Evolutionary conservation across 1,140 invertebrate species (phyloP).

Genomic region (Microplitis mediator): DNA sequence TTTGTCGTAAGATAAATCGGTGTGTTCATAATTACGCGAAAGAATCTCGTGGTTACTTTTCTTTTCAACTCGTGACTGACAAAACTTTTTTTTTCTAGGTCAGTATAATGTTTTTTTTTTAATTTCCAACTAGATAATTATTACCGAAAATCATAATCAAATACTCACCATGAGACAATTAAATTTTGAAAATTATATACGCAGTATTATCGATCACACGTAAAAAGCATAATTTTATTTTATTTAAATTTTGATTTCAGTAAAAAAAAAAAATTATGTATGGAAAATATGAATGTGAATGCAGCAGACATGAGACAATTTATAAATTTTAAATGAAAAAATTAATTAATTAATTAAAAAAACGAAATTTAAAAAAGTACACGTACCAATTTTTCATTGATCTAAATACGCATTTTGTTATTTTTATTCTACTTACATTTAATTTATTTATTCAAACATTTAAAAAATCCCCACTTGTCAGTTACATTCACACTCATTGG

Average conservation of each 20-base stretch:
- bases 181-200: slow-evolving; percentile 13
- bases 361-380: too few species aligned
- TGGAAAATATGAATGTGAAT: not conserved
- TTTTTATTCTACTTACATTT: too few species aligned
- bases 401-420: too few species aligned
- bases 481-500: too few species aligned
- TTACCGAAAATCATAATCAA: not conserved
- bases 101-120: not conserved
- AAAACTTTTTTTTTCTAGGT: slow-evolving; percentile 12
- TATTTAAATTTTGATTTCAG: slow-evolving; percentile 22
- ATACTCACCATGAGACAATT: not conserved
- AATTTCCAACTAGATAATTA: not conserved
- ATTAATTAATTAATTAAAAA: too few species aligned
- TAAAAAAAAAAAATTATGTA: slow-evolving; percentile 19
- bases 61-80: slow-evolving; percentile 2
- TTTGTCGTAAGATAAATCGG: slow-evolving; percentile 17
- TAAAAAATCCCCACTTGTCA: too few species aligned
- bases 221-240: slow-evolving; percentile 33
- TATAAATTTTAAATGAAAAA: too few species aligned
- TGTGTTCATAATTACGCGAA: slow-evolving; percentile 25
- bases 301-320: too few species aligned
- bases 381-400: too few species aligned
- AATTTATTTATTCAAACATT: too few species aligned
- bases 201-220: slow-evolving; percentile 53
- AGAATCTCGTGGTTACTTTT: slow-evolving; percentile 4